Conservation (phyloP, 1,140 invertebrate genomes). For the Yoshiicerus persimilis region DNA sequence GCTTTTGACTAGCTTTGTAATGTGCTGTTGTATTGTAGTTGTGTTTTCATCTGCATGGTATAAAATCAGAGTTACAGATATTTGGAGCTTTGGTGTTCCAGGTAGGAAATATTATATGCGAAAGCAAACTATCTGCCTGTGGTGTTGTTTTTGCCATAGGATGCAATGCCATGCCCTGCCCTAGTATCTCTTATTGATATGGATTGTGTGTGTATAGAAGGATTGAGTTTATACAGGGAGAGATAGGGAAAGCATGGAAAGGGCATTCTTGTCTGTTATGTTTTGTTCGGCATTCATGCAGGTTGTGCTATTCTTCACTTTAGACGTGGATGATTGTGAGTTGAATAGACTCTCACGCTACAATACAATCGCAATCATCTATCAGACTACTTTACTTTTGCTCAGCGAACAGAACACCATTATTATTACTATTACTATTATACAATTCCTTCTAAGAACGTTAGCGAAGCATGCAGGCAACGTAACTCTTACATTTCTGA, state of each 20-base stretch:
- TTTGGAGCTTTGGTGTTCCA: too few species aligned
- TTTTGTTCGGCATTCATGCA: background rate
- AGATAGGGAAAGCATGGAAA: background rate
- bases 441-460: background rate
- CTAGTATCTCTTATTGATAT: background rate
- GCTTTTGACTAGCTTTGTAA: background rate
- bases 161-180: background rate
- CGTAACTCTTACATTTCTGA: background rate
- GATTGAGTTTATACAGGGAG: background rate
- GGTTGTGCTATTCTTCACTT: conserved; percentile 1
- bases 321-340: background rate
- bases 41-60: background rate
- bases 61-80: background rate
- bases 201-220: background rate
- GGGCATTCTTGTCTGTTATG: background rate
- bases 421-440: background rate
- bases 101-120: too few species aligned
- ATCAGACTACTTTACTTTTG: background rate
- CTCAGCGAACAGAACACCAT: background rate
- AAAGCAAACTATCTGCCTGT: too few species aligned
- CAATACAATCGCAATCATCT: conserved; percentile 20
- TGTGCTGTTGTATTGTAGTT: background rate
- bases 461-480: background rate
- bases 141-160: background rate
- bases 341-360: conserved; percentile 19